phyloP scores from a whole-genome alignment of 2,797 vertebrate genomes.

The Melanotaenia nigrans region DNA sequence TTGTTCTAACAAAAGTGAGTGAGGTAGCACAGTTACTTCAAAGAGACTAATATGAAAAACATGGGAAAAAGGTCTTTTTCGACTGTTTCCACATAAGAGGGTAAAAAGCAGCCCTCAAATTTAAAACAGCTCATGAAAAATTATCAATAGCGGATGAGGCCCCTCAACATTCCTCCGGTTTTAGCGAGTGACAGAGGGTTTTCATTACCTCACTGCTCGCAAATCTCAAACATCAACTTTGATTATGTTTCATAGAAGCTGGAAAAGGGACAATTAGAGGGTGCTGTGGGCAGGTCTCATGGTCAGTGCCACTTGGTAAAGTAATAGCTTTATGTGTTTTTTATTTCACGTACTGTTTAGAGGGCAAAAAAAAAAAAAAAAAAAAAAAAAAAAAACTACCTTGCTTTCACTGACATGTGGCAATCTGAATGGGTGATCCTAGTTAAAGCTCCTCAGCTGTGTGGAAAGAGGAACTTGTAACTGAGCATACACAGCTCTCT shows the following conservation, averaged over 20 bases:
- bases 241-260: conserved; percentile 71
- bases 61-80: conserved; percentile 11
- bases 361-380: neutral
- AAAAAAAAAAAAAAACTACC: neutral
- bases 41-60: neutral
- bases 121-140: conserved; percentile 75
- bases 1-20: neutral
- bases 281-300: conserved; percentile 61
- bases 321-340: conserved; percentile 50
- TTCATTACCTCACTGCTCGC: conserved; percentile 73
- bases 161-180: conserved; percentile 66
- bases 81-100: conserved; percentile 64
- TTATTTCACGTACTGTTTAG: conserved; percentile 39
- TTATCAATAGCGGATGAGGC: conserved; percentile 64
- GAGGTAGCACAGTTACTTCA: conserved; percentile 21
- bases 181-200: conserved; percentile 69
- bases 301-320: conserved; percentile 53
- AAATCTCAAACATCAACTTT: conserved; percentile 69
- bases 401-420: conserved; percentile 46
- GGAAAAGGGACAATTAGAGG: conserved; percentile 68
- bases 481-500: conserved; percentile 72
- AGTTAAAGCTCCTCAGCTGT: conserved; percentile 48
- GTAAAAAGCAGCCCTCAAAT: conserved; percentile 49
- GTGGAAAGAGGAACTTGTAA: conserved; percentile 65
- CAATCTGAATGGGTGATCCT: conserved; percentile 43